Evolutionary conservation across 2,797 vertebrate species (phyloP), one percentile per base, ranked within the genome.

Genomic region (Anas acuta): DNA sequence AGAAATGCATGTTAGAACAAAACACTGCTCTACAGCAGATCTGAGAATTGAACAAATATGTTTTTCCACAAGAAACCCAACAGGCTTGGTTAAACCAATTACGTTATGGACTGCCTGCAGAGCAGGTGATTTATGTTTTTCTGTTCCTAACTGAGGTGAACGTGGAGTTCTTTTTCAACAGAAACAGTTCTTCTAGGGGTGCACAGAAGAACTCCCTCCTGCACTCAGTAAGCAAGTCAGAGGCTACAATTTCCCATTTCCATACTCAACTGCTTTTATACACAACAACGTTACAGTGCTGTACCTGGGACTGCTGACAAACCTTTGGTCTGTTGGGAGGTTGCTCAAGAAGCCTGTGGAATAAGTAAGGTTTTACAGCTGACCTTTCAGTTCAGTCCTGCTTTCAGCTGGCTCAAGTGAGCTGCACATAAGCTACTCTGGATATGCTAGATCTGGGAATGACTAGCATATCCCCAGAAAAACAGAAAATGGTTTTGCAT

Each of bases 41-140:
- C 53, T 39, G 1, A 1, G 22, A 37, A 11, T 0, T 21, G 18
- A 21, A 37, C n/a, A 30, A n/a, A 41, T 11, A 25, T 8, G 0
- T 39, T 62, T 61, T 33, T 30, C 85, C 19, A 30, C 0, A 35
- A 58, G 69, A 45, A 39, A 53, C 43, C 1, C 6, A 65, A 49
- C 11, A 30, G 39, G 22, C 56, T 67, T 76, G 49, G 25, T 35
- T 22, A 39, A 49, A 53, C 16, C 66, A 39, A 33, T 56, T 30
- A 66, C 73, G 5, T 73, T 72, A 35, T 7, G 53, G 5, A 20
- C 8, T 9, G 7, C 45, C 72, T 57, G 15, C 6, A 41, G 33
- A 81, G n/a, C 26, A 30, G 28, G 21, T 8, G 43, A 18, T 19
- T 77, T 74, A 16, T 13, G 78, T 92, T 76, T 12, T 72, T 33